Evolutionary conservation across 2,113 vertebrate species (phyloP), one percentile per base, ranked within the genome.

Genomic region (Butorides virescens): DNA sequence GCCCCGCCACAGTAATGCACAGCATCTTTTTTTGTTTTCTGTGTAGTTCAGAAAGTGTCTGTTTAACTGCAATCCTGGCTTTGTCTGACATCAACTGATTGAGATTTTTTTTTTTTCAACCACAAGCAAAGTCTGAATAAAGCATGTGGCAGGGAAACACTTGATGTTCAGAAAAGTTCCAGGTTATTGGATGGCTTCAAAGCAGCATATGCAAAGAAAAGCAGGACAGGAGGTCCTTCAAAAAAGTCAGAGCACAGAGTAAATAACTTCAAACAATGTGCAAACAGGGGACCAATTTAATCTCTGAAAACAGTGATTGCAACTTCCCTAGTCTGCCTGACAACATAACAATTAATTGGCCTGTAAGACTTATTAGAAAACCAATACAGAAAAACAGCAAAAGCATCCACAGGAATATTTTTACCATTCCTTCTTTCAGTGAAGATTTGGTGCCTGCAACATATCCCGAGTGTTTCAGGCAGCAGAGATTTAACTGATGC

Each of bases 111-210:
- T 79, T 75, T 90, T 81, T 83, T 79, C 53, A 86, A 82, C 32
- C 53, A 58, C 61, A 65, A 72, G 80, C 25, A 29, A 90, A 72
- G 67, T 20, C 46, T 81, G 89, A 86, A 77, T 39, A 23, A 86
- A 90, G 71, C 22, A 84, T 4, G 14, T 20, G 34, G 50, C 52
- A 75, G 63, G 73, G 71, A 90, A 90, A 68, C 2, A 27, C 86
- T 53, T 77, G 74, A 90, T 59, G 53, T 82, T 86, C 70, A 73
- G 53, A 56, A 12, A 79, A 71, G 46, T 87, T 93, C 50, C 72
- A 75, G 47, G 52, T 49, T 78, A 76, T 92, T 58, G 67, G 55
- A 66, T 46, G 26, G 84, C 56, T 97, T 96, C 75, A 88, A 94
- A 89, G 92, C 20, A 56, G 29, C 0, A 3, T 37, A 17, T 9